phyloP scores from a whole-genome alignment of 2,797 vertebrate genomes.

The Nasua narica region DNA sequence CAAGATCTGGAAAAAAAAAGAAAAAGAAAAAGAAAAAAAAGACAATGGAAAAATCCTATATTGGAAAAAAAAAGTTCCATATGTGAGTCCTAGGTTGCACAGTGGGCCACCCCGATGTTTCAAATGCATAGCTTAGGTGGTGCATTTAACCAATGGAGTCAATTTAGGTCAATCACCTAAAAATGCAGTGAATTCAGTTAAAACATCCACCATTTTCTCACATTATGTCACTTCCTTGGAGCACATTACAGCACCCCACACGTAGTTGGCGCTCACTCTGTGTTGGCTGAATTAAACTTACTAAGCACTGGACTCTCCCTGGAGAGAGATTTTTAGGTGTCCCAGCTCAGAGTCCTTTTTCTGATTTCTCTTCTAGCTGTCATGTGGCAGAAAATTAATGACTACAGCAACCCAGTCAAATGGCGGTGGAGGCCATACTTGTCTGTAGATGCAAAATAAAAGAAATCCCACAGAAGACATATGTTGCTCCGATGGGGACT shows the following conservation, averaged over 20 bases:
- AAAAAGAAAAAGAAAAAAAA: slow-evolving; percentile 59
- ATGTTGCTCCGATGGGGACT: slow-evolving; percentile 63
- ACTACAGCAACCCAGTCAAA: neutral
- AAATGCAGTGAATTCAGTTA: neutral
- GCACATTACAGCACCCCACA: rapidly evolving
- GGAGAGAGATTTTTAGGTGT: neutral
- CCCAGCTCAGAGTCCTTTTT: neutral
- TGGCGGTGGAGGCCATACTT: neutral
- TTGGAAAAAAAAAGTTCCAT: slow-evolving; percentile 67
- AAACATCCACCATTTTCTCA: neutral
- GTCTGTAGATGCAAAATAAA: neutral
- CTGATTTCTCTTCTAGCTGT: neutral
- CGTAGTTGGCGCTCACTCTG: neutral
- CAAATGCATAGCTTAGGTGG: slow-evolving; percentile 36
- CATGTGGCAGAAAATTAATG: neutral
- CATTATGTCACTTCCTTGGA: neutral
- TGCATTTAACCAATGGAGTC: neutral
- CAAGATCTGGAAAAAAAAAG: slow-evolving; percentile 67
- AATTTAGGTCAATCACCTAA: neutral
- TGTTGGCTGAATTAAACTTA: neutral
- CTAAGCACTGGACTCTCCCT: neutral
- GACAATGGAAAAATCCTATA: slow-evolving; percentile 79
- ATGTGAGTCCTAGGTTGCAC: neutral
- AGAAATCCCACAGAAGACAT: slow-evolving; percentile 53
- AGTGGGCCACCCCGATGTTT: neutral